Evolutionary conservation across 2,113 vertebrate genomes (phyloP), one percentile per base, ranked within the genome.

Genomic region (Azemiops feae): DNA sequence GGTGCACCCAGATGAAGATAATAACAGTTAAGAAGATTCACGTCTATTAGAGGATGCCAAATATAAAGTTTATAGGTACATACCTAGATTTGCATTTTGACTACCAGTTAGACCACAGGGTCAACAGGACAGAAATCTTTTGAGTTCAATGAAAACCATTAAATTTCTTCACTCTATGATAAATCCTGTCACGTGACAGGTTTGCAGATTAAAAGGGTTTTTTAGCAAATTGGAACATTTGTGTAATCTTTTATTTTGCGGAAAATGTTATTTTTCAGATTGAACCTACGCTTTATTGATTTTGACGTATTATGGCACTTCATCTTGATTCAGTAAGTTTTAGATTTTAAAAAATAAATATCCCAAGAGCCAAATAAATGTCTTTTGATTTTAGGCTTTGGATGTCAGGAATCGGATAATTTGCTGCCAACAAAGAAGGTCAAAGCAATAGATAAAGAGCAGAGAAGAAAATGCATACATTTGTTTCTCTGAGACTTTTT

Each of bases 321-420:
- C 43, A 50, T 87, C 85, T 45, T 50, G 43, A 18, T 57, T 57
- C 89, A 85, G 50, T 55, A 9, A 1, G 2, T 1, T 57, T 81
- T 88, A 58, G 18, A 3, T 16, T 88, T 81, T 25, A 2, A 11
- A 89, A 81, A 89, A 43, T 39, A 89, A 60, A 45, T 22, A 92
- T 87, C 88, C 34, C 91, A 95, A 92, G 85, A 89, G 23, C 6
- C 87, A 93, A 43, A 57, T 60, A 89, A 85, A 89, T 89, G 93
- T 27, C 53, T 52, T 89, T 50, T 91, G n/a, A 74, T 95, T 94
- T 95, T 88, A 91, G 7, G 53, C 4, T 81, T 89, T 4, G 94
- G 1, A 43, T 96, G 14, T 96, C 95, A 94, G n/a, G 47, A 94
- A 88, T 50, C 27, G 93, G 39, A 88, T 94, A 94, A 94, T 95